These are phyloP conservation scores for Resseliella maxima DNA, from an alignment of 2,888 invertebrate genomes.

Conservation along the genomic window DNA sequence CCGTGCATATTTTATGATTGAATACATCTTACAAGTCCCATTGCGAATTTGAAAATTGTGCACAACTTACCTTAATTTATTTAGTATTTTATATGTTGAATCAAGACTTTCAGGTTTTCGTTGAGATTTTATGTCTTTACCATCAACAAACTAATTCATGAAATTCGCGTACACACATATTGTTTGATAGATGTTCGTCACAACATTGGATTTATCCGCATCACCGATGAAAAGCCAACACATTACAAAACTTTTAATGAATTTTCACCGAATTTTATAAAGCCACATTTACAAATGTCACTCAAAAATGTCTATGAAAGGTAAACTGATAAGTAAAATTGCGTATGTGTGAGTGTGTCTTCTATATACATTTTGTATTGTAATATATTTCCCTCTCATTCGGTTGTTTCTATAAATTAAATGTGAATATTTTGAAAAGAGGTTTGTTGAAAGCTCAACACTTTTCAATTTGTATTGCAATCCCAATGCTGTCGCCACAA, in stretches of 20 bases:
- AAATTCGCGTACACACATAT: no score
- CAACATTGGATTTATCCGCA: background rate
- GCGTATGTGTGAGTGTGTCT: background rate
- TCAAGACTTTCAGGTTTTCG: no score
- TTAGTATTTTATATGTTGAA: no score
- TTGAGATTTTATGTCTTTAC: no score
- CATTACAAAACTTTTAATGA: background rate
- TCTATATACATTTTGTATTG: background rate
- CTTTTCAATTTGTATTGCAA: background rate
- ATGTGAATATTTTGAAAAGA: background rate
- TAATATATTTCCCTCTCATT: background rate
- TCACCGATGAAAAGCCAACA: background rate
- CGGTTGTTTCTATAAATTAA: background rate
- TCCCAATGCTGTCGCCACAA: background rate
- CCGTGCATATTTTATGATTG: no score
- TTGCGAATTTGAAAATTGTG: no score
- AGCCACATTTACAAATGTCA: constrained; percentile 19
- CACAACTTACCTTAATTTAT: no score
- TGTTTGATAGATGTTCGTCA: no score
- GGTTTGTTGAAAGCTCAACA: background rate
- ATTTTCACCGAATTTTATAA: background rate
- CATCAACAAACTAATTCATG: no score
- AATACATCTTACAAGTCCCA: no score
- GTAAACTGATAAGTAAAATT: background rate
- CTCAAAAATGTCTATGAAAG: background rate